Base-by-base conservation (phyloP, 2,113 vertebrate species). In the Furnarius figulus region DNA sequence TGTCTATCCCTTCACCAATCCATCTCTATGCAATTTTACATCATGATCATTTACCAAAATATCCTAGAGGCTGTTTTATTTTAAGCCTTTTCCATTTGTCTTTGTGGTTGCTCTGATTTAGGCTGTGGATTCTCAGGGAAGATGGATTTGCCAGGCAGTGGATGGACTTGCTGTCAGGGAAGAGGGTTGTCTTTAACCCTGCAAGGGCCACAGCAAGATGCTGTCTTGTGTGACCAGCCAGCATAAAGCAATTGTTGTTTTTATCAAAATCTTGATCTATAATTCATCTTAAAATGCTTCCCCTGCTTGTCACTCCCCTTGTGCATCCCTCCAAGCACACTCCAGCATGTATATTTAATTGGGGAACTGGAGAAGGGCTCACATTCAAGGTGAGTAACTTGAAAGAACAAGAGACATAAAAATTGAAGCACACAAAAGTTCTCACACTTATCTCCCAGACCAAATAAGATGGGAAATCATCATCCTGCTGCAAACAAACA, bases 251-350 rank as follows among this genome's bases (percentile, higher is more conserved):
- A 85, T 28, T 35, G 42, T 5, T 77, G 40, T 31, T 71, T 67
- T 68, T 58, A 87, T 50, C 91, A 33, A 77, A 93, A 86, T 53
- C 53, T 25, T 65, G 44, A 93, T 89, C 87, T 95, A 87, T 88
- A 96, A 97, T 96, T 96, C 79, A 96, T 79, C 35, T 33, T 19
- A 74, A 95, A 92, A 87, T 17, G 56, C 80, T 74, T 86, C 77
- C 27, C 90, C 55, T 84, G 94, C 67, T 71, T 35, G 49, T 84
- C 81, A 14, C 75, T 71, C 76, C 92, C 79, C 75, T 82, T 75
- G 44, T 4, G 14, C 56, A 39, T 76, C 76, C 94, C 89, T 93
- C 83, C 66, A 27, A 75, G 87, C 95, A 59, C 49, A 24, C 56
- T 35, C 30, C 74, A 18, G 30, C 19, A 91, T 74, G 56, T 74